Percentiles rank a stretch among this genome's conserved stretches.
phyloP scores from a whole-genome alignment of 1,140 invertebrate genomes.

The Spodoptera frugiperda region DNA sequence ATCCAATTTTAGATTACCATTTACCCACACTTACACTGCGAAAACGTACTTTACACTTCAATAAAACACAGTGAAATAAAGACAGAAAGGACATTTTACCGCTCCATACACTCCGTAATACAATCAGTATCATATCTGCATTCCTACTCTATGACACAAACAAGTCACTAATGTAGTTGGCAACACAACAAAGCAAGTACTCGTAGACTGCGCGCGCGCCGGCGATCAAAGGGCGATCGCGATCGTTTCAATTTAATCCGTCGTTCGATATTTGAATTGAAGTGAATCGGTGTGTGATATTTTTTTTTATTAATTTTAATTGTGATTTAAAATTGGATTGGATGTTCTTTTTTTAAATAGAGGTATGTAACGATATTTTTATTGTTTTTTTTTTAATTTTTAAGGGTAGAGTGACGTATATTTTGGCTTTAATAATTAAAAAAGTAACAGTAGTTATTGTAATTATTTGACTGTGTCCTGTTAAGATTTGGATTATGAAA shows the following conservation, averaged over 20 bases:
- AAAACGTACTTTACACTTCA: no score
- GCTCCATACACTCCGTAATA: background rate
- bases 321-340: constrained; percentile 4
- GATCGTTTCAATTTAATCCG: background rate
- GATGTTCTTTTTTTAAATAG: background rate
- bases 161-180: constrained; percentile 64
- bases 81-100: background rate
- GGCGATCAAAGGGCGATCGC: constrained; percentile 34
- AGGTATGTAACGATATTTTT: background rate
- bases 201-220: constrained; percentile 9
- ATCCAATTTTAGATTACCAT: no score
- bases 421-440: no score
- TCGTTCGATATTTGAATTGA: constrained; percentile 12
- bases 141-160: constrained; percentile 69
- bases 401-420: no score
- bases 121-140: background rate
- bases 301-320: background rate
- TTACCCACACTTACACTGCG: no score
- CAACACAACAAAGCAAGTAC: constrained; percentile 4
- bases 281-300: constrained; percentile 8
- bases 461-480: no score
- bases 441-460: no score
- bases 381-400: background rate
- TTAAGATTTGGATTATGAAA: no score
- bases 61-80: no score